phyloP scores from a whole-genome alignment of 2,888 invertebrate species.

The Galerucella pusilla region DNA sequence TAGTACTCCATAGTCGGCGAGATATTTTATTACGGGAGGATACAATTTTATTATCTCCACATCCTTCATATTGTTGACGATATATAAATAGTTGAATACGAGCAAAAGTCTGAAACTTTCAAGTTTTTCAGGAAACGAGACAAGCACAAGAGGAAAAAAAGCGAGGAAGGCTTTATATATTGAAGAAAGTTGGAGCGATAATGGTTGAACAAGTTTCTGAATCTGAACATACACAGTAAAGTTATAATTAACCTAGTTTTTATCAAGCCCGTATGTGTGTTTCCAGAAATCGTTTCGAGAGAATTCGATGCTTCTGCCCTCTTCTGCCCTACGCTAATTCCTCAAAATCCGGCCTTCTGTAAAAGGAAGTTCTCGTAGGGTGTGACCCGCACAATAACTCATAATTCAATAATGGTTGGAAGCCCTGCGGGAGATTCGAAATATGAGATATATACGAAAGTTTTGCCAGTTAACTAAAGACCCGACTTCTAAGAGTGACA shows the following conservation, averaged over 20 bases:
- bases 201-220: neutral
- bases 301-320: neutral
- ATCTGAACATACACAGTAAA: neutral
- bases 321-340: constrained; percentile 16
- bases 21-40: no score
- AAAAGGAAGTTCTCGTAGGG: constrained; percentile 42
- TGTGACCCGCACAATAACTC: constrained; percentile 49
- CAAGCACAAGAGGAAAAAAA: no score
- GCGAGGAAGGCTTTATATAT: no score
- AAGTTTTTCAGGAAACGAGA: no score
- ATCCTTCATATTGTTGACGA: no score
- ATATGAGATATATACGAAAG: constrained; percentile 44
- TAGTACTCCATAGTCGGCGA: no score
- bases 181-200: no score
- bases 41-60: no score
- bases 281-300: neutral
- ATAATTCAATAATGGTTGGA: constrained; percentile 49
- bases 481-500: constrained; percentile 28
- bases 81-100: no score
- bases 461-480: constrained; percentile 39
- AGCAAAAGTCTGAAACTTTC: no score
- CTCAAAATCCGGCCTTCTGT: constrained; percentile 36
- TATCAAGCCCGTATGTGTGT: neutral
- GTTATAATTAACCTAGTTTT: neutral
- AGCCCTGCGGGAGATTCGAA: constrained; percentile 43